Conservation (phyloP, 2,113 vertebrate species). For the Anguilla japonica region DNA sequence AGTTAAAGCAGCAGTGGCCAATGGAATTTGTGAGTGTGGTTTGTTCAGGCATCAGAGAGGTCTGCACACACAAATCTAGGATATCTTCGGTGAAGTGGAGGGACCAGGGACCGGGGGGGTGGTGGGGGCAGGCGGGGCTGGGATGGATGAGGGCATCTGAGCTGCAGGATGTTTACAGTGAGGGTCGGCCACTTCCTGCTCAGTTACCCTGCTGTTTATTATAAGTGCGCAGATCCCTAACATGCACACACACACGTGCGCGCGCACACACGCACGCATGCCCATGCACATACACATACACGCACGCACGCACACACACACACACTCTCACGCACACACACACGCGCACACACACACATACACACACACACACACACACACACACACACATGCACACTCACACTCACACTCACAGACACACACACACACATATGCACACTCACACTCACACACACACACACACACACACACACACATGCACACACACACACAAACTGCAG, state of each 20-base stretch:
- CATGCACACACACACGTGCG: conserved; percentile 15
- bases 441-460: conserved; percentile 27
- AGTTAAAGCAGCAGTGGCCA: neutral
- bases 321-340: neutral
- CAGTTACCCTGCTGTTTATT: conserved; percentile 55
- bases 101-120: neutral
- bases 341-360: conserved; percentile 28
- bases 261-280: conserved; percentile 17
- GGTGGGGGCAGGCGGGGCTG: neutral
- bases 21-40: neutral
- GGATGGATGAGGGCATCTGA: conserved; percentile 31
- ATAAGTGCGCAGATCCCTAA: conserved; percentile 22
- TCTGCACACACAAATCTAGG: neutral
- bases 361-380: neutral
- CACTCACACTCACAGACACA: neutral
- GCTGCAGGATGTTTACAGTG: conserved; percentile 64
- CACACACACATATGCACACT: neutral
- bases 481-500: conserved; percentile 31
- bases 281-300: neutral
- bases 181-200: conserved; percentile 52
- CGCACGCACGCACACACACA: conserved; percentile 21
- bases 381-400: conserved; percentile 28
- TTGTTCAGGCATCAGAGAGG: neutral
- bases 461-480: no score
- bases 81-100: conserved; percentile 4